phyloP scores from a whole-genome alignment of 2,797 vertebrate species.

The Ibycter americanus region DNA sequence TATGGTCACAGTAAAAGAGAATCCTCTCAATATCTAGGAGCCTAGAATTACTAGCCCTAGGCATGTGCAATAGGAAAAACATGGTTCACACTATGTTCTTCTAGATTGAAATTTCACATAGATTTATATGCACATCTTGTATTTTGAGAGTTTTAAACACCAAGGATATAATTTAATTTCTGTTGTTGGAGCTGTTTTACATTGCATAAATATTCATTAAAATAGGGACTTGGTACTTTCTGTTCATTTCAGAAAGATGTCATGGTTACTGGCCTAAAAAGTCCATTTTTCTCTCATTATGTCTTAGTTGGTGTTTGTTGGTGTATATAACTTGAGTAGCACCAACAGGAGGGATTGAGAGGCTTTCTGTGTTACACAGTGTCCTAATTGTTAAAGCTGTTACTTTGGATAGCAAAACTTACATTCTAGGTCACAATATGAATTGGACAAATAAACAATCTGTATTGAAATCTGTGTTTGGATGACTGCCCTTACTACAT shows the following conservation, averaged over 20 bases:
- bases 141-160: background rate
- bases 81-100: background rate
- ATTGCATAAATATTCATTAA: background rate
- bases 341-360: background rate
- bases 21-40: background rate
- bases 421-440: background rate
- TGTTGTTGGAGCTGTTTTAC: background rate
- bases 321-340: background rate
- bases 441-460: background rate
- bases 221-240: background rate
- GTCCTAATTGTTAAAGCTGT: background rate
- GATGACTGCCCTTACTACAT: background rate
- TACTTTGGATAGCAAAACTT: background rate
- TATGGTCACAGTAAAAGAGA: background rate
- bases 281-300: background rate
- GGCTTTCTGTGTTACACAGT: background rate
- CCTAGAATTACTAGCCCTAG: background rate
- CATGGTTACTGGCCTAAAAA: background rate
- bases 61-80: background rate
- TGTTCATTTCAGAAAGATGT: background rate
- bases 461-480: background rate
- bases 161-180: background rate
- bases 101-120: background rate
- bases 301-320: background rate
- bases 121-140: background rate